phyloP scores from a whole-genome alignment of 1,140 invertebrate species.

The Trichoplusia ni region DNA sequence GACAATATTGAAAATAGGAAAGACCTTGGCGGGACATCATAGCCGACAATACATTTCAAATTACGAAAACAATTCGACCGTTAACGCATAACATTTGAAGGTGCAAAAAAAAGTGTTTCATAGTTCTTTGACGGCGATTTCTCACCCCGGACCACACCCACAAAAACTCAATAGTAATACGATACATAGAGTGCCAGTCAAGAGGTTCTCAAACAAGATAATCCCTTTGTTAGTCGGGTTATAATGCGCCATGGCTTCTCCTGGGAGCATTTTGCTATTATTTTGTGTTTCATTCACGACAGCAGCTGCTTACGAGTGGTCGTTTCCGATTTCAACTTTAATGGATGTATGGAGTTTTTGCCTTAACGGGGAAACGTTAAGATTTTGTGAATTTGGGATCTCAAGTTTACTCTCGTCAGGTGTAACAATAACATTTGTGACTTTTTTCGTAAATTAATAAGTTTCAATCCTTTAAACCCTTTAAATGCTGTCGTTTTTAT shows the following conservation, averaged over 20 bases:
- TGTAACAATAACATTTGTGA: background rate
- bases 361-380: slow-evolving; percentile 30
- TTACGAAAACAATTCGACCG: slow-evolving; percentile 26
- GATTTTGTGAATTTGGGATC: slow-evolving; percentile 21
- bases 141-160: slow-evolving; percentile 71
- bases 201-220: slow-evolving; percentile 81
- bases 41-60: slow-evolving; percentile 27
- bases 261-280: slow-evolving; percentile 68
- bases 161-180: slow-evolving; percentile 77
- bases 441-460: too few relatives aligned
- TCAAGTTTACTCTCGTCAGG: background rate
- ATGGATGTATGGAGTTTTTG: slow-evolving; percentile 64
- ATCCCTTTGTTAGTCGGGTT: slow-evolving; percentile 79
- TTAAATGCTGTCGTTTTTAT: too few relatives aligned
- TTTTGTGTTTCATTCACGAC: slow-evolving; percentile 70
- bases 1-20: background rate
- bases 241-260: slow-evolving; percentile 69
- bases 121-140: slow-evolving; percentile 49
- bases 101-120: slow-evolving; percentile 49
- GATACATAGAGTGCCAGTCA: slow-evolving; percentile 75
- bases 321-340: slow-evolving; percentile 73
- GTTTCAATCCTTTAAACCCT: too few relatives aligned
- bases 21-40: too few relatives aligned
- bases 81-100: slow-evolving; percentile 49
- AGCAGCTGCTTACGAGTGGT: slow-evolving; percentile 67